phyloP scores from a whole-genome alignment of 2,113 vertebrate genomes.

The Neodon shergylaensis region DNA sequence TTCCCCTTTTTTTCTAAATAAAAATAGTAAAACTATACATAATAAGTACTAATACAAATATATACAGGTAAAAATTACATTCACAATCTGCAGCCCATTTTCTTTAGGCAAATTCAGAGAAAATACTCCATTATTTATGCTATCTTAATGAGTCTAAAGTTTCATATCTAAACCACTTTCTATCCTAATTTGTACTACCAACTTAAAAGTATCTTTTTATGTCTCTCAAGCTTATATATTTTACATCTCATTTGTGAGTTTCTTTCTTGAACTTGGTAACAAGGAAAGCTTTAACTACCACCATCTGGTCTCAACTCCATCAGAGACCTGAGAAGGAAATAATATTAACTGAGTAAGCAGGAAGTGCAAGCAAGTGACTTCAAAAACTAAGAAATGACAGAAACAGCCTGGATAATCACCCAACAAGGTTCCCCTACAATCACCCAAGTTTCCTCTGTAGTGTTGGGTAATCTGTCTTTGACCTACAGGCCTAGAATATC shows the following conservation, averaged over 20 bases:
- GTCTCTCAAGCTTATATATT: not conserved
- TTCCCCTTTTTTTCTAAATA: not conserved
- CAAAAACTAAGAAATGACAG: not conserved
- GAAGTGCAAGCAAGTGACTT: not conserved
- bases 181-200: not conserved
- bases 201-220: not conserved
- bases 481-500: not conserved
- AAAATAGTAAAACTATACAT: not conserved
- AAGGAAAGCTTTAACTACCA: not conserved
- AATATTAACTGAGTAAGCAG: not conserved
- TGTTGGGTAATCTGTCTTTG: not conserved
- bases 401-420: not conserved
- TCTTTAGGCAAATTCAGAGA: not conserved
- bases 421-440: too few relatives aligned
- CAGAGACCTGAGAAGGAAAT: not conserved
- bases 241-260: not conserved
- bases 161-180: not conserved
- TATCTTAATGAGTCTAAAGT: not conserved
- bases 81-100: not conserved
- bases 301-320: not conserved
- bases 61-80: not conserved
- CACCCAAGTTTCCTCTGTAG: not conserved
- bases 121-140: not conserved
- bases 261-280: not conserved
- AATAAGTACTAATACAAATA: not conserved